Evolutionary conservation across 2,888 invertebrate genomes (phyloP).

Genomic region (Artemia sinica): DNA sequence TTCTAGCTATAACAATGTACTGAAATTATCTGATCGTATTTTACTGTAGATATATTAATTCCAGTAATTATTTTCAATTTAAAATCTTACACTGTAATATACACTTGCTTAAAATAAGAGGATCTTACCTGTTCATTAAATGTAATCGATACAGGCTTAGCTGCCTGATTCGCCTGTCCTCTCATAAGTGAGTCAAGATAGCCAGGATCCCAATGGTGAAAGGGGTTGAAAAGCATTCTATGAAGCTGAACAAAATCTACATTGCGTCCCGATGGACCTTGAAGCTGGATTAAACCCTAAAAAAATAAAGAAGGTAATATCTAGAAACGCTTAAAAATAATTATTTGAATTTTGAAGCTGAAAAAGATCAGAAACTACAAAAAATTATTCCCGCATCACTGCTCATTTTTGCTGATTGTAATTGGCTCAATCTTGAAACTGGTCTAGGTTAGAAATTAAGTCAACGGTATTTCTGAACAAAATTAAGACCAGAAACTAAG

Average conservation of each 20-base stretch:
- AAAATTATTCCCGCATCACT: too few relatives aligned
- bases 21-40: too few relatives aligned
- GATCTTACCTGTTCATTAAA: constrained; percentile 5
- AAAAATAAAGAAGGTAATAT: not conserved
- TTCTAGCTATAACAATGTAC: too few relatives aligned
- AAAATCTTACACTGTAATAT: too few relatives aligned
- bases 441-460: too few relatives aligned
- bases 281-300: constrained; percentile 49
- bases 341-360: constrained; percentile 33
- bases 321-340: constrained; percentile 39
- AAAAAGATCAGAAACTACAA: too few relatives aligned
- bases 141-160: constrained; percentile 33
- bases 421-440: too few relatives aligned
- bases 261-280: constrained; percentile 38
- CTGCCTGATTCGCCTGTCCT: constrained; percentile 47
- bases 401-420: too few relatives aligned
- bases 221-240: constrained; percentile 63
- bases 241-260: constrained; percentile 51
- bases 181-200: constrained; percentile 45
- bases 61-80: too few relatives aligned
- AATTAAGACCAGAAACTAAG: too few relatives aligned
- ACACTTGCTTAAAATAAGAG: not conserved
- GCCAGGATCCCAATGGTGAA: constrained; percentile 43
- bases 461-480: too few relatives aligned
- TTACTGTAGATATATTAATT: too few relatives aligned